These are phyloP conservation scores for Semicossyphus pulcher DNA, from an alignment of 2,113 vertebrate genomes.

Conservation along the genomic window DNA sequence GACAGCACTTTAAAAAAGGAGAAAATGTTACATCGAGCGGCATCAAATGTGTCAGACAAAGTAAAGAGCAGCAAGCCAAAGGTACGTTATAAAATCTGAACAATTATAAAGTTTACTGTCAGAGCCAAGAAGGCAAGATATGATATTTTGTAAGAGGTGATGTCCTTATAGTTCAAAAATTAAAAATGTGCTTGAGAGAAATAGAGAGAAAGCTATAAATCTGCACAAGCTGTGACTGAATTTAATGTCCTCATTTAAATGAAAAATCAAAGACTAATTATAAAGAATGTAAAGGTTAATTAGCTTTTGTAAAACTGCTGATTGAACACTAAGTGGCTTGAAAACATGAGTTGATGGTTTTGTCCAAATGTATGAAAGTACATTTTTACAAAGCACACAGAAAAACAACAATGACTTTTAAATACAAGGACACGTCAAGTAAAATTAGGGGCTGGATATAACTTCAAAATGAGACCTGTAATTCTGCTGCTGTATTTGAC, in stretches of 20 bases:
- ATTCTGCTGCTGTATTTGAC: slow-evolving; percentile 1
- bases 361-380: too few species aligned
- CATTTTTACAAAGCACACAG: too few species aligned
- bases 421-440: background rate
- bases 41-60: slow-evolving; percentile 85
- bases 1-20: background rate
- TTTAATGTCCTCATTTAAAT: background rate
- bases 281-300: background rate
- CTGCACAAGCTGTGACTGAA: background rate
- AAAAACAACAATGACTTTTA: background rate
- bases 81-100: slow-evolving; percentile 69
- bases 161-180: too few species aligned
- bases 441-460: background rate
- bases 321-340: background rate
- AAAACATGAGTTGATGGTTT: background rate
- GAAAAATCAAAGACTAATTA: background rate
- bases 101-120: background rate
- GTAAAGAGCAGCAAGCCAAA: slow-evolving; percentile 82
- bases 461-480: background rate
- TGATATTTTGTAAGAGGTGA: background rate
- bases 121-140: background rate
- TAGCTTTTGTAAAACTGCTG: background rate
- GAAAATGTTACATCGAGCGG: slow-evolving; percentile 82
- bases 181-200: too few species aligned
- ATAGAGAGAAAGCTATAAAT: background rate